Conservation (phyloP, 2,888 invertebrate species). For the Melangyna quadrimaculata region DNA sequence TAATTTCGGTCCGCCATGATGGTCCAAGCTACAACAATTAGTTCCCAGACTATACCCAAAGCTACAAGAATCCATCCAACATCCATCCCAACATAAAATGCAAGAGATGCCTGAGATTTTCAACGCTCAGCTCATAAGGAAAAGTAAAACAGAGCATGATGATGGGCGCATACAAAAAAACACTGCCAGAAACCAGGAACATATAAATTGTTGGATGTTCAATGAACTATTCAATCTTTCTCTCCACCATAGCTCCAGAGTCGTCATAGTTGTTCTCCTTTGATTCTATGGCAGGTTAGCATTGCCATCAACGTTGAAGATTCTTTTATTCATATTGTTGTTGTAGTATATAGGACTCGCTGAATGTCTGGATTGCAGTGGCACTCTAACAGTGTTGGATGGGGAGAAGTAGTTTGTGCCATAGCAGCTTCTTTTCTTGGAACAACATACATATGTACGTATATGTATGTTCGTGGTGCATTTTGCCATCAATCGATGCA, state of each 20-base stretch:
- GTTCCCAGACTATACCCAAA: neutral
- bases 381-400: slow-evolving; percentile 6
- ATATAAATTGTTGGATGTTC: slow-evolving; percentile 61
- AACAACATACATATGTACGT: neutral
- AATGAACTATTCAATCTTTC: slow-evolving; percentile 58
- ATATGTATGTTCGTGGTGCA: neutral
- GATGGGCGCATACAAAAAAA: slow-evolving; percentile 33
- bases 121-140: slow-evolving; percentile 30
- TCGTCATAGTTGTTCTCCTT: slow-evolving; percentile 20
- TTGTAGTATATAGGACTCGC: neutral
- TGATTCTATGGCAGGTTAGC: neutral
- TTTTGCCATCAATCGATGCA: slow-evolving; percentile 38
- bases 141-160: slow-evolving; percentile 50
- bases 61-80: neutral
- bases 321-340: neutral
- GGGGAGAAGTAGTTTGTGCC: slow-evolving; percentile 40
- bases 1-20: too few species aligned
- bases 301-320: slow-evolving; percentile 5
- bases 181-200: slow-evolving; percentile 36
- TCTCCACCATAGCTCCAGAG: neutral
- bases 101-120: slow-evolving; percentile 12
- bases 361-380: slow-evolving; percentile 44
- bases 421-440: slow-evolving; percentile 23
- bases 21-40: neutral
- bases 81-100: neutral